Percentiles rank a stretch among this genome's conserved stretches.
Evolutionary conservation across 2,888 invertebrate species (phyloP).

Genomic region (Orthonychiurus folsomi): DNA sequence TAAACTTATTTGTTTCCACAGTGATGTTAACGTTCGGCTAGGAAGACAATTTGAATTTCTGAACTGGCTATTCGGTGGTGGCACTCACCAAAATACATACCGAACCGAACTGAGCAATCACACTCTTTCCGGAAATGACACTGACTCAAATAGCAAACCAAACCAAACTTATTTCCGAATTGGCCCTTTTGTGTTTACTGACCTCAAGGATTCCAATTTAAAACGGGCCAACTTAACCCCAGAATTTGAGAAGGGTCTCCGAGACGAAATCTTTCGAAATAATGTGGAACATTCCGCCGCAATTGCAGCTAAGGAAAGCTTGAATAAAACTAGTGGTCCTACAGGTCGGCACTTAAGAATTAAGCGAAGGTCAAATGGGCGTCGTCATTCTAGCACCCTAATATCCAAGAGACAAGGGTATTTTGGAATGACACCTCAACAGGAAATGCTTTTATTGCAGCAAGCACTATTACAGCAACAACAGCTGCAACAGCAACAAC

Average conservation of each 20-base stretch:
- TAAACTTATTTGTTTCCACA: too few species aligned
- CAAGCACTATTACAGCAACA: not conserved
- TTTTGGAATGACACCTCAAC: slow-evolving; percentile 3
- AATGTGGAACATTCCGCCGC: not conserved
- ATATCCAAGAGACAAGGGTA: not conserved
- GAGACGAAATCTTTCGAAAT: slow-evolving; percentile 2
- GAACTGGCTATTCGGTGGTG: not conserved
- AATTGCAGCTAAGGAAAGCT: too few species aligned
- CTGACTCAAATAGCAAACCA: too few species aligned
- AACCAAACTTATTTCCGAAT: not conserved
- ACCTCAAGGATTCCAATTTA: not conserved
- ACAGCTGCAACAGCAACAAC: slow-evolving; percentile 4
- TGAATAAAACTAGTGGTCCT: too few species aligned
- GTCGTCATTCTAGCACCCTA: too few species aligned
- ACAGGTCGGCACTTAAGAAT: too few species aligned
- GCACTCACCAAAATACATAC: not conserved
- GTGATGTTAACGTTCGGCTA: too few species aligned
- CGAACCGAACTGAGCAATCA: not conserved
- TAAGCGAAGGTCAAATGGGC: too few species aligned
- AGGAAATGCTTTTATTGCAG: slow-evolving; percentile 1
- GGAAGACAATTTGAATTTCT: not conserved
- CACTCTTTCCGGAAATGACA: not conserved
- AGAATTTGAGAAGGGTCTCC: not conserved
- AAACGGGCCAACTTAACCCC: not conserved
- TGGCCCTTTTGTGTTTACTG: not conserved